Evolutionary conservation across 2,113 vertebrate genomes (phyloP).

Genomic region (Collichthys lucidus): DNA sequence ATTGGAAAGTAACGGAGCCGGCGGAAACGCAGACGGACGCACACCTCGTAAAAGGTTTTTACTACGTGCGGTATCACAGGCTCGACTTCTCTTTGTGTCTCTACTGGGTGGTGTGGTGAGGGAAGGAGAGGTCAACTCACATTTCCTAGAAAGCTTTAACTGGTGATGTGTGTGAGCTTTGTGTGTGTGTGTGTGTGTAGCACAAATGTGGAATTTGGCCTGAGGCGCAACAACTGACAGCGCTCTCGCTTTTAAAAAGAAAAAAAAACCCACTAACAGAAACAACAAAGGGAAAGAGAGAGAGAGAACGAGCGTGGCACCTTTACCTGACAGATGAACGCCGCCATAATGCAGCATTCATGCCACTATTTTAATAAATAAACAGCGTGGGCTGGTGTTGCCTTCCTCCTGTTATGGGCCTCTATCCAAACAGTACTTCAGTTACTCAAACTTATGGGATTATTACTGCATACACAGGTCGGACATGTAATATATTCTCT

Average conservation of each 20-base stretch:
- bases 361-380: constrained; percentile 63
- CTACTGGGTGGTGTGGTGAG: constrained; percentile 1
- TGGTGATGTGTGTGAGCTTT: constrained; percentile 34
- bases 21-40: neutral
- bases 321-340: constrained; percentile 69
- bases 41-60: neutral
- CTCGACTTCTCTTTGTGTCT: no score
- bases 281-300: constrained; percentile 37
- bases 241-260: neutral
- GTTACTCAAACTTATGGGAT: constrained; percentile 57
- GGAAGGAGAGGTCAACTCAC: constrained; percentile 57
- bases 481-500: constrained; percentile 58
- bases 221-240: constrained; percentile 57
- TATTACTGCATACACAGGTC: constrained; percentile 51
- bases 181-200: constrained; percentile 41
- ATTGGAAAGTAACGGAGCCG: neutral
- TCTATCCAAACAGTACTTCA: constrained; percentile 77
- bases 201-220: constrained; percentile 63
- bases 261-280: constrained; percentile 15
- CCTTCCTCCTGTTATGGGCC: constrained; percentile 57
- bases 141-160: constrained; percentile 72
- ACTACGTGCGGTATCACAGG: neutral
- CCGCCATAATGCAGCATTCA: constrained; percentile 63
- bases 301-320: constrained; percentile 33
- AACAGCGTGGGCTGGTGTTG: constrained; percentile 55